A percentile compares a stretch with the other conserved stretches of the same genome.
These are phyloP conservation scores for Urosaurus nigricauda DNA, from an alignment of 2,797 vertebrate genomes.

Conservation along the genomic window DNA sequence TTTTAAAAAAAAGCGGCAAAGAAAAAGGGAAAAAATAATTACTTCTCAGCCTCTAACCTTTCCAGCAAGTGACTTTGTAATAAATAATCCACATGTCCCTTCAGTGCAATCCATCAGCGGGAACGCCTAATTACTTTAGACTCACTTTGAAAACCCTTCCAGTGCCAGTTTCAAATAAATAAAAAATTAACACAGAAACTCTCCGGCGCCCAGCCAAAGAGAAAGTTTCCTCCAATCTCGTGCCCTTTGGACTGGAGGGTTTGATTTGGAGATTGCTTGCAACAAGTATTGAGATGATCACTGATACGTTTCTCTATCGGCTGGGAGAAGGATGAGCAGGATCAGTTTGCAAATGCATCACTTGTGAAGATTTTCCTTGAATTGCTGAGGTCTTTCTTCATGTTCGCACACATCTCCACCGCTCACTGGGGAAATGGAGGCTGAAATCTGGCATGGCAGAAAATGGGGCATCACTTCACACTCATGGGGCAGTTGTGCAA, in stretches of 20 bases:
- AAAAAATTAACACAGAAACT: slow-evolving; percentile 78
- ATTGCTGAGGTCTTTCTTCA: no score
- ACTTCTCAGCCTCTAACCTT: slow-evolving; percentile 87
- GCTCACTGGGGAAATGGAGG: no score
- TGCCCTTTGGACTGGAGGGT: slow-evolving; percentile 8
- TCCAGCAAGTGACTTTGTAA: slow-evolving; percentile 84
- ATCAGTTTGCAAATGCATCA: fast-evolving
- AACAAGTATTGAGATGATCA: not conserved
- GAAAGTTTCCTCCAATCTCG: slow-evolving; percentile 45
- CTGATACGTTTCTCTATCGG: fast-evolving
- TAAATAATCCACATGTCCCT: slow-evolving; percentile 84
- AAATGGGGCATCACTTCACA: no score
- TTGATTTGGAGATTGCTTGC: slow-evolving; percentile 15
- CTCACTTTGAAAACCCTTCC: slow-evolving; percentile 81
- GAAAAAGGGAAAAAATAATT: slow-evolving; percentile 81
- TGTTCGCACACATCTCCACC: no score
- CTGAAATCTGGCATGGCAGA: no score
- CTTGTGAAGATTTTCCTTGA: not conserved
- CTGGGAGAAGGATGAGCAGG: slow-evolving; percentile 19
- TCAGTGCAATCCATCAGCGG: slow-evolving; percentile 81
- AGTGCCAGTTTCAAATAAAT: slow-evolving; percentile 82
- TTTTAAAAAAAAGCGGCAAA: slow-evolving; percentile 40
- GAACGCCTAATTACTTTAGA: slow-evolving; percentile 83
- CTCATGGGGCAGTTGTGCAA: no score
- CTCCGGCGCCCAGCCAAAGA: slow-evolving; percentile 50